Evolutionary conservation across 2,888 invertebrate genomes (phyloP).

Genomic region (Pecten maximus): DNA sequence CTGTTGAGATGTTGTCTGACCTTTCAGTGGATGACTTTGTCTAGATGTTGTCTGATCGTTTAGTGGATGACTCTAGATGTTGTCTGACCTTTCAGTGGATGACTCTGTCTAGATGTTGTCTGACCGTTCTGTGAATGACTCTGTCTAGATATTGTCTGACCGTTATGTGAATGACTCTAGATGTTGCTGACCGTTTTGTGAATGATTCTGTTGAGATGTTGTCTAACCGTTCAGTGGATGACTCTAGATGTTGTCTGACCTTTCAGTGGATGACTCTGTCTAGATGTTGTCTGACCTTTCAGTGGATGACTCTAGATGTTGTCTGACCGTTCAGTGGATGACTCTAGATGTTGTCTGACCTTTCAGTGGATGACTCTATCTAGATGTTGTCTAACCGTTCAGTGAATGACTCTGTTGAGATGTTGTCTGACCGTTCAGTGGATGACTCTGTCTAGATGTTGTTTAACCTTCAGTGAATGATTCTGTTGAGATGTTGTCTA

Average conservation of each 20-base stretch:
- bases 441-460: too few species aligned
- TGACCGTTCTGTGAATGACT: too few species aligned
- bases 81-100: not conserved
- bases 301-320: too few species aligned
- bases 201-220: too few species aligned
- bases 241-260: not conserved
- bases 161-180: too few species aligned
- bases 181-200: too few species aligned
- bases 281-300: not conserved
- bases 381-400: not conserved
- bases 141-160: not conserved
- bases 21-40: too few species aligned
- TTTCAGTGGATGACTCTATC: too few species aligned
- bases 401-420: too few species aligned
- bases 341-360: not conserved
- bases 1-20: not conserved
- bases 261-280: too few species aligned
- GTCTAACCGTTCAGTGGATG: not conserved
- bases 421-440: not conserved
- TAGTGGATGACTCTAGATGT: too few species aligned
- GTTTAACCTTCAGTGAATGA: not conserved
- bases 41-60: not conserved
- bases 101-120: not conserved
- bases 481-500: not conserved
- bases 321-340: not conserved